These are phyloP conservation scores for Mylabris sibirica DNA, from an alignment of 2,888 invertebrate species.

Conservation along the genomic window DNA sequence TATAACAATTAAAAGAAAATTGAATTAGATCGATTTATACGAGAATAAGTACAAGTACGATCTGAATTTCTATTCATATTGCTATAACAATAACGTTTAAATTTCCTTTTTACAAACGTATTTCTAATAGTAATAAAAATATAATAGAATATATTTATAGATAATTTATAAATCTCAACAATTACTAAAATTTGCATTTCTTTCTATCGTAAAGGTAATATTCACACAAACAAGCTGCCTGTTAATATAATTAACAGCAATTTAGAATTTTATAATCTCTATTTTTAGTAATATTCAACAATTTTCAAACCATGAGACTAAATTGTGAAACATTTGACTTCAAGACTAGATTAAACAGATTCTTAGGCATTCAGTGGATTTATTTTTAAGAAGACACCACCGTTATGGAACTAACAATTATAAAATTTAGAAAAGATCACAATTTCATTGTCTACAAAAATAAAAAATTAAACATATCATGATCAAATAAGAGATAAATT, in stretches of 20 bases:
- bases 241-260: neutral
- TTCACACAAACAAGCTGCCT: constrained; percentile 30
- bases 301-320: neutral
- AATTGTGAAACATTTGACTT: constrained; percentile 12
- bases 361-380: constrained; percentile 1
- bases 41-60: constrained; percentile 17
- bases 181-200: constrained; percentile 6
- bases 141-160: constrained; percentile 17
- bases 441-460: neutral
- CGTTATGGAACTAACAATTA: constrained; percentile 8
- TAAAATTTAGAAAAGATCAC: constrained; percentile 8
- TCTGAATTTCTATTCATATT: constrained; percentile 13
- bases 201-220: constrained; percentile 29
- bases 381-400: neutral
- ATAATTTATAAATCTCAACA: constrained; percentile 32
- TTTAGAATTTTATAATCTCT: neutral
- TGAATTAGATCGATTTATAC: neutral
- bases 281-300: neutral
- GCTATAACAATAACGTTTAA: constrained; percentile 1
- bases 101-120: neutral
- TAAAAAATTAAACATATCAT: neutral
- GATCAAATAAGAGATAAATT: constrained; percentile 11
- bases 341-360: constrained; percentile 18
- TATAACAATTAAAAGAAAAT: neutral
- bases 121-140: constrained; percentile 22